Evolutionary conservation across 1,140 invertebrate genomes (phyloP).

Genomic region (Triops cancriformis): DNA sequence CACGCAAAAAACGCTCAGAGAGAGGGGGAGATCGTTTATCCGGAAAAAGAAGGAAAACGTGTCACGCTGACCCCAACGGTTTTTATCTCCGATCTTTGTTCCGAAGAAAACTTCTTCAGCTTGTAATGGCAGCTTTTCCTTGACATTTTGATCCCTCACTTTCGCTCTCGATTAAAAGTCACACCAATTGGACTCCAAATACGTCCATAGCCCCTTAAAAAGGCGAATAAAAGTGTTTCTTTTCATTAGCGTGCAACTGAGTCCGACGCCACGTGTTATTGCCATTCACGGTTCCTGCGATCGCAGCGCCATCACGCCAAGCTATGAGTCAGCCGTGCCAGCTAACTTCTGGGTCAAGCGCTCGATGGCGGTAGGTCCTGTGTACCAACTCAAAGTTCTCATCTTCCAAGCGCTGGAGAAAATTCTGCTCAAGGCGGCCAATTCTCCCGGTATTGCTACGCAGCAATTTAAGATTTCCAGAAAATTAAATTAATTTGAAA

Average conservation of each 20-base stretch:
- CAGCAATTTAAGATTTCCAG: too few relatives aligned
- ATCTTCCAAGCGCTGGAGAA: conserved; percentile 18
- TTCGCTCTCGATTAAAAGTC: background rate
- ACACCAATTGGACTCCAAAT: background rate
- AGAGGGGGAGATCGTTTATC: background rate
- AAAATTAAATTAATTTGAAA: background rate
- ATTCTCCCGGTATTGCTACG: background rate
- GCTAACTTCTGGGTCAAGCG: conserved; percentile 18
- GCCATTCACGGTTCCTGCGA: conserved; percentile 9
- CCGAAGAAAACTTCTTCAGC: background rate
- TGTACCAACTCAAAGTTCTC: conserved; percentile 21
- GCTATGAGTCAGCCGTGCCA: background rate
- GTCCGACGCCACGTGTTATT: conserved; percentile 1
- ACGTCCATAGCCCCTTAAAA: background rate
- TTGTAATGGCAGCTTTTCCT: background rate
- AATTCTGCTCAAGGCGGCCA: conserved; percentile 19
- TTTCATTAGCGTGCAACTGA: conserved; percentile 15
- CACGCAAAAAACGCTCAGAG: background rate
- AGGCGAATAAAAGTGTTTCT: too few relatives aligned
- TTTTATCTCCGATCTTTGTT: background rate
- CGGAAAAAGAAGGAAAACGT: background rate
- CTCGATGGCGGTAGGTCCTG: conserved; percentile 14
- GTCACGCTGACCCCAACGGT: background rate
- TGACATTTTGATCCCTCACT: background rate
- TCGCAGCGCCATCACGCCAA: background rate